These are phyloP conservation scores for Xiphorhynchus erythropygius DNA, from an alignment of 2,797 vertebrate species.

Conservation along the genomic window DNA sequence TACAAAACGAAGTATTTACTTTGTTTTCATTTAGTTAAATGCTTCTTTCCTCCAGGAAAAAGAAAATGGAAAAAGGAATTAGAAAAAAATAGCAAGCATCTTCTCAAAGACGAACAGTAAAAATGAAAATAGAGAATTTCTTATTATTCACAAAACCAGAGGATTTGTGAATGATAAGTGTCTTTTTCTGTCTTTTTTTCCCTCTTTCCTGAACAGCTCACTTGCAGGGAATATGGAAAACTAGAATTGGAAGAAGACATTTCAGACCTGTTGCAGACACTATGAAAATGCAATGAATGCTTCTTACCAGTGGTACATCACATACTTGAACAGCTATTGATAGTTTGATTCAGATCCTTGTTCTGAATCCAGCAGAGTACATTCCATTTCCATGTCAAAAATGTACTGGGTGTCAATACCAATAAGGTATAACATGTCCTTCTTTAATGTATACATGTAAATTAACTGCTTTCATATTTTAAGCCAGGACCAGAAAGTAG, in stretches of 20 bases:
- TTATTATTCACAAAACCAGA: neutral
- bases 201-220: neutral
- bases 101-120: neutral
- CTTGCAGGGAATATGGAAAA: neutral
- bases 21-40: neutral
- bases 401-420: neutral
- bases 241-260: neutral
- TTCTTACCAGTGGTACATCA: neutral
- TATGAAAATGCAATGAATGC: neutral
- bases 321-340: neutral
- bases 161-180: too few relatives aligned
- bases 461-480: neutral
- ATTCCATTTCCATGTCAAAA: neutral
- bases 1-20: neutral
- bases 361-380: neutral
- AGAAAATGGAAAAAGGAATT: neutral
- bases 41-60: accelerated
- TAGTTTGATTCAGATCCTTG: neutral
- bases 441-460: neutral
- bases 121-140: neutral
- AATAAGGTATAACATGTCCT: neutral
- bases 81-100: accelerated
- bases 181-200: neutral
- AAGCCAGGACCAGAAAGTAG: neutral
- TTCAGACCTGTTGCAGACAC: neutral